A percentile compares a stretch with the other conserved stretches of the same genome.
These are phyloP conservation scores for Bombycilla garrulus DNA, from an alignment of 2,113 vertebrate species.

Conservation along the genomic window DNA sequence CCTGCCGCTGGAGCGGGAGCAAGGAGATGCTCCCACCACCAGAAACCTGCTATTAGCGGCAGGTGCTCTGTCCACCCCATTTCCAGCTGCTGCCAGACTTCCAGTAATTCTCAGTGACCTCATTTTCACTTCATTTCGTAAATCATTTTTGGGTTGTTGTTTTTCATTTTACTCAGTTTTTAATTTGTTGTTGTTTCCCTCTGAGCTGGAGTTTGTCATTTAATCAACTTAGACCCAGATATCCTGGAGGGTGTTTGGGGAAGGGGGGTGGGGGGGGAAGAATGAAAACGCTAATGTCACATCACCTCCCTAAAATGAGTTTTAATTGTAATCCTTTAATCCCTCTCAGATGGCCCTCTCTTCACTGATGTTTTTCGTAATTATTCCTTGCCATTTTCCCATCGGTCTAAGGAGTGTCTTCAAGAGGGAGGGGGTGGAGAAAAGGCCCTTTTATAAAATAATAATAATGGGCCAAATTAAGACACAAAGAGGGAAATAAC, in stretches of 20 bases:
- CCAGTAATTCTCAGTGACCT: conserved; percentile 29
- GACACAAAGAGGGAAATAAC: conserved; percentile 59
- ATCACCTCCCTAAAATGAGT: conserved; percentile 67
- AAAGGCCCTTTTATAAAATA: conserved; percentile 62
- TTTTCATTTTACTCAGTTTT: conserved; percentile 23
- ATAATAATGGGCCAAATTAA: conserved; percentile 67
- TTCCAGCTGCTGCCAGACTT: not conserved
- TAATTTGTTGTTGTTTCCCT: conserved; percentile 42
- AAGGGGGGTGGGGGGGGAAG: not conserved
- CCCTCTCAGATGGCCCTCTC: conserved; percentile 78
- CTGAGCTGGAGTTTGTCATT: conserved; percentile 48
- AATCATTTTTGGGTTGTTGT: conserved; percentile 16
- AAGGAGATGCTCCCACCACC: not conserved
- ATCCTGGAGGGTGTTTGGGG: conserved; percentile 52
- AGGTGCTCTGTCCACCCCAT: conserved; percentile 18
- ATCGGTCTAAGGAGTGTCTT: conserved; percentile 70
- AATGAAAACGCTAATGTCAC: conserved; percentile 58
- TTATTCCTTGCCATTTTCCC: conserved; percentile 77
- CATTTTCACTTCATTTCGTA: conserved; percentile 35
- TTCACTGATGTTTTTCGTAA: conserved; percentile 75
- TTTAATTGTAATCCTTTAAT: conserved; percentile 82
- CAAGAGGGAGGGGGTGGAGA: conserved; percentile 60
- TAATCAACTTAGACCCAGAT: conserved; percentile 59
- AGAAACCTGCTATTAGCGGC: not conserved
- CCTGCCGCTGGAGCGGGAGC: not conserved